These are phyloP conservation scores for Brevimyrus niger DNA, from an alignment of 2,113 vertebrate species.

Conservation along the genomic window DNA sequence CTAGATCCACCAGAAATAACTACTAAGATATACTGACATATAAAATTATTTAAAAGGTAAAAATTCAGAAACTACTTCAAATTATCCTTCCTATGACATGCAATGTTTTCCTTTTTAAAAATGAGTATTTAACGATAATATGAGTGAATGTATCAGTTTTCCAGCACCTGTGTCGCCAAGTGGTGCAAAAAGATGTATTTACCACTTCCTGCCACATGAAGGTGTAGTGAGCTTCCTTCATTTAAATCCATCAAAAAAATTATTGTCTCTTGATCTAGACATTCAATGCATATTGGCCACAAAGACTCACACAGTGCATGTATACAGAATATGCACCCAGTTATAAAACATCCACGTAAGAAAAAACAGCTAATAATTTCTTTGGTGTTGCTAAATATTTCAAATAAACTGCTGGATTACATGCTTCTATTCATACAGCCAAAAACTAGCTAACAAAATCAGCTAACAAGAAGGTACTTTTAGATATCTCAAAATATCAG, in stretches of 20 bases:
- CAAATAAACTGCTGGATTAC: no score
- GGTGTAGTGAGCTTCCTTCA: conserved; percentile 12
- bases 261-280: neutral
- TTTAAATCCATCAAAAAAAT: neutral
- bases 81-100: neutral
- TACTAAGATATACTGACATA: neutral
- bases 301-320: neutral
- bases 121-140: neutral
- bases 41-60: neutral
- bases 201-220: conserved; percentile 17
- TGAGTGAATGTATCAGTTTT: neutral
- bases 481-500: neutral
- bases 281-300: neutral
- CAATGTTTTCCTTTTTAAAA: neutral
- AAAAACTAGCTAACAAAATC: neutral
- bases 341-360: neutral
- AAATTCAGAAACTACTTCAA: neutral
- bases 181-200: neutral
- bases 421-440: neutral
- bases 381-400: neutral
- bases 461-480: neutral
- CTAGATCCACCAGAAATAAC: neutral
- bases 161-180: neutral
- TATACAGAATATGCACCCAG: neutral
- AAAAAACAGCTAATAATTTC: neutral